Conservation (phyloP, 2,888 invertebrate species). For the Pyralis farinalis region DNA sequence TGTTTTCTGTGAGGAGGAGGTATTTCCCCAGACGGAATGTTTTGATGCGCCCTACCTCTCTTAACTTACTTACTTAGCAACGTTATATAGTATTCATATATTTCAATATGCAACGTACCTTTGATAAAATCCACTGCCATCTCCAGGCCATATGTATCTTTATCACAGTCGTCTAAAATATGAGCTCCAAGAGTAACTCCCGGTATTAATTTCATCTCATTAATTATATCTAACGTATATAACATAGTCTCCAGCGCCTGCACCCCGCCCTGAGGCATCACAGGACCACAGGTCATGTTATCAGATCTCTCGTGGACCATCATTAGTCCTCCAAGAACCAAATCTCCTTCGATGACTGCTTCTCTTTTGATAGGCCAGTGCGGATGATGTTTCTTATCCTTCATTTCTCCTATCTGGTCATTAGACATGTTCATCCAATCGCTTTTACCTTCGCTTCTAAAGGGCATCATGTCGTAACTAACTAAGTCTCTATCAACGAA, state of each 20-base stretch:
- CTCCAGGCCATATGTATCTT: conserved; percentile 96
- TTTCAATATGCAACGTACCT: conserved; percentile 82
- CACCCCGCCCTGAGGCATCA: conserved; percentile 96
- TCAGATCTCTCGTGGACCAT: conserved; percentile 96
- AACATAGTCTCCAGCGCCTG: conserved; percentile 96
- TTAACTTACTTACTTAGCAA: too few species aligned
- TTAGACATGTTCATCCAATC: conserved; percentile 65
- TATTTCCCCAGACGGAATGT: too few species aligned
- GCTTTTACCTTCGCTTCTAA: conserved; percentile 37
- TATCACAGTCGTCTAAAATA: conserved; percentile 96
- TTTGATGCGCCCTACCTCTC: too few species aligned
- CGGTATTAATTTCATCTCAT: conserved; percentile 83
- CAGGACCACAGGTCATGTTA: conserved; percentile 92
- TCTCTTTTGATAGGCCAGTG: conserved; percentile 93
- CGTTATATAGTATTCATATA: too few species aligned
- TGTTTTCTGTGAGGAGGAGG: too few species aligned
- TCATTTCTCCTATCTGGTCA: conserved; percentile 60
- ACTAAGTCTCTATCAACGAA: conserved; percentile 40
- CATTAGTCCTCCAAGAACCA: conserved; percentile 95
- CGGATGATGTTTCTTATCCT: conserved; percentile 55
- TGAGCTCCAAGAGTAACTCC: conserved; percentile 92
- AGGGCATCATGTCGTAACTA: conserved; percentile 27
- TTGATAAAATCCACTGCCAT: conserved; percentile 98
- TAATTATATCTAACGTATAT: conserved; percentile 92
- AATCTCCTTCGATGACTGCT: conserved; percentile 92